A percentile compares a stretch with the other conserved stretches of the same genome.
These are phyloP conservation scores for Hystrix brachyura DNA, from an alignment of 2,113 vertebrate genomes.

Conservation along the genomic window DNA sequence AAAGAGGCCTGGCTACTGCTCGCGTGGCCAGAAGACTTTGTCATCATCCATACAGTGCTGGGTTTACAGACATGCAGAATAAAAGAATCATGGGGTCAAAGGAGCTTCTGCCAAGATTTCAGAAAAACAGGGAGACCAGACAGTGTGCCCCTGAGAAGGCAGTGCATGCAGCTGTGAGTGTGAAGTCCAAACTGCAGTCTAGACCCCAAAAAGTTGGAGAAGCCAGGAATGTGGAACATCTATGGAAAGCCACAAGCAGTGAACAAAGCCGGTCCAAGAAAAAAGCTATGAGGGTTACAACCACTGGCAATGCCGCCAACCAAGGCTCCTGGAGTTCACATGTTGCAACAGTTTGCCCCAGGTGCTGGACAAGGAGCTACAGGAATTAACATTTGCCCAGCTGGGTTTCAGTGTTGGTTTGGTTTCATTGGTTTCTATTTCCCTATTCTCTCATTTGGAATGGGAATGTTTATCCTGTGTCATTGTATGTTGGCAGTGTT, in stretches of 20 bases:
- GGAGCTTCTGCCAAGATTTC: background rate
- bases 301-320: background rate
- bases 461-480: background rate
- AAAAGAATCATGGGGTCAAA: background rate
- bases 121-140: background rate
- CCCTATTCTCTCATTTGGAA: background rate
- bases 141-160: background rate
- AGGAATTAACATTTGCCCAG: background rate
- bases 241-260: background rate
- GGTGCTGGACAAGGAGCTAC: background rate
- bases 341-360: background rate
- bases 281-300: background rate
- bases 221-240: background rate
- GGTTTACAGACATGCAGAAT: background rate
- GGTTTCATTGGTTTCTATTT: background rate
- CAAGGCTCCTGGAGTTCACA: background rate
- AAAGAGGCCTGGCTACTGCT: background rate
- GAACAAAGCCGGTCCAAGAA: background rate
- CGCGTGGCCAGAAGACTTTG: background rate
- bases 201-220: background rate
- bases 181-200: background rate
- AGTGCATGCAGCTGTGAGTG: background rate
- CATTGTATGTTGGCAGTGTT: background rate
- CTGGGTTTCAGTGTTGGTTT: background rate
- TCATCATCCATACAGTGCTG: background rate